phyloP scores from a whole-genome alignment of 2,888 invertebrate species.

The Lymantria dispar region DNA sequence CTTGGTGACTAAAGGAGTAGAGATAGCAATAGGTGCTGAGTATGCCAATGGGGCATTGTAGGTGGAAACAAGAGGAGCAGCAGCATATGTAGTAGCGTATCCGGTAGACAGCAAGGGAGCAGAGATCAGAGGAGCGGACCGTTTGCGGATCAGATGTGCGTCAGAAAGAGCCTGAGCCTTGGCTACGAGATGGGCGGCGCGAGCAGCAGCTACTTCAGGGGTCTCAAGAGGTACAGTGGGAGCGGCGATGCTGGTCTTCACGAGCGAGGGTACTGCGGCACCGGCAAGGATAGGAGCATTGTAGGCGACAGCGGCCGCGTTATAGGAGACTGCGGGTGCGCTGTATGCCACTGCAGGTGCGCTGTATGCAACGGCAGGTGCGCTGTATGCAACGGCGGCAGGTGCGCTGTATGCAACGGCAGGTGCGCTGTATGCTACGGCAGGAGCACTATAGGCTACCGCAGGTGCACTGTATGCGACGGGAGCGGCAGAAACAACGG shows the following conservation, averaged over 20 bases:
- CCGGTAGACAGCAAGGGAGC: background rate
- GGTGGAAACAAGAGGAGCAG: slow-evolving; percentile 45
- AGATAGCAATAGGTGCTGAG: slow-evolving; percentile 47
- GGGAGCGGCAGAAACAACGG: slow-evolving; percentile 39
- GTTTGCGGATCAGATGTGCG: slow-evolving; percentile 58
- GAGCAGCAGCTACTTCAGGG: slow-evolving; percentile 67
- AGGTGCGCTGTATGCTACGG: slow-evolving; percentile 11
- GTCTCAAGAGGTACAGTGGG: slow-evolving; percentile 63
- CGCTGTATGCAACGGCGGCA: slow-evolving; percentile 20
- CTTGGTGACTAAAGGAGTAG: slow-evolving; percentile 52
- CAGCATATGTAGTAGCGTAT: slow-evolving; percentile 39
- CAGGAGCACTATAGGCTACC: slow-evolving; percentile 23
- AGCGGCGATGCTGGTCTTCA: slow-evolving; percentile 46
- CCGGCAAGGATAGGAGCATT: slow-evolving; percentile 43
- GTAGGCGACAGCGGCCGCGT: slow-evolving; percentile 51
- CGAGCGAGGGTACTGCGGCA: slow-evolving; percentile 34
- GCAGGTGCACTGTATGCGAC: slow-evolving; percentile 50
- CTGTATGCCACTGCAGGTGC: slow-evolving; percentile 4
- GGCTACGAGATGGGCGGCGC: slow-evolving; percentile 65
- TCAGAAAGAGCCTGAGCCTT: slow-evolving; percentile 43
- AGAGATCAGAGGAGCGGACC: slow-evolving; percentile 42
- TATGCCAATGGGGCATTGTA: slow-evolving; percentile 49
- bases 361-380: slow-evolving; percentile 17
- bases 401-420: background rate
- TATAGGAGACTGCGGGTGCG: slow-evolving; percentile 35